A percentile compares a stretch with the other conserved stretches of the same genome.
These are phyloP conservation scores for Lasioglossum marginatum DNA, from an alignment of 2,888 invertebrate genomes.

Conservation along the genomic window DNA sequence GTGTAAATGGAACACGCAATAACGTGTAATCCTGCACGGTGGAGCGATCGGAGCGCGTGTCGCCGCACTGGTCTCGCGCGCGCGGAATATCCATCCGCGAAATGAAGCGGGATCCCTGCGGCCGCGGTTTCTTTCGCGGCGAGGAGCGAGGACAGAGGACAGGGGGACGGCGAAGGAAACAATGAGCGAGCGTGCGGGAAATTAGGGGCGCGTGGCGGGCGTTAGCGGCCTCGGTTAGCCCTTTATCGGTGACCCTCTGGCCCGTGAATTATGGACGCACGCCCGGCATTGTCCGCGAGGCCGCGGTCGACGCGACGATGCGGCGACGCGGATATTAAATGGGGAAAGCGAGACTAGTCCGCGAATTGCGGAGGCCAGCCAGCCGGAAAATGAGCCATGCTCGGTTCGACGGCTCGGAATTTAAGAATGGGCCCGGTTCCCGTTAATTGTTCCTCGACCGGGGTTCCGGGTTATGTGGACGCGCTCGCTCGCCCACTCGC, in stretches of 20 bases:
- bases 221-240: conserved; percentile 76
- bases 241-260: conserved; percentile 77
- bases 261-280: conserved; percentile 78
- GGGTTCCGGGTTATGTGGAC: conserved; percentile 52
- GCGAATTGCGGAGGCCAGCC: conserved; percentile 68
- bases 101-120: conserved; percentile 62
- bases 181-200: conserved; percentile 74
- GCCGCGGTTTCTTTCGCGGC: conserved; percentile 66
- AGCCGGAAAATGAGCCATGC: conserved; percentile 66
- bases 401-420: conserved; percentile 50
- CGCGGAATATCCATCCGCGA: conserved; percentile 30
- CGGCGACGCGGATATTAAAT: conserved; percentile 69
- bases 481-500: neutral
- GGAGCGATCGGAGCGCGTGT: conserved; percentile 18
- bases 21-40: conserved; percentile 46
- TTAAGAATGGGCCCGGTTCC: conserved; percentile 55
- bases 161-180: conserved; percentile 74
- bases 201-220: conserved; percentile 75
- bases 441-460: conserved; percentile 72
- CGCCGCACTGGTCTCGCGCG: neutral
- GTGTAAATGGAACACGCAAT: conserved; percentile 48
- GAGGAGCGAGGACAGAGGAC: no score
- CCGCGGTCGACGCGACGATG: conserved; percentile 45
- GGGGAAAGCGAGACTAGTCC: conserved; percentile 63
- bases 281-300: conserved; percentile 69